A percentile compares a stretch with the other conserved stretches of the same genome.
Conservation (phyloP, 1,140 invertebrate species). For the Pseudomyrmex concolor region DNA sequence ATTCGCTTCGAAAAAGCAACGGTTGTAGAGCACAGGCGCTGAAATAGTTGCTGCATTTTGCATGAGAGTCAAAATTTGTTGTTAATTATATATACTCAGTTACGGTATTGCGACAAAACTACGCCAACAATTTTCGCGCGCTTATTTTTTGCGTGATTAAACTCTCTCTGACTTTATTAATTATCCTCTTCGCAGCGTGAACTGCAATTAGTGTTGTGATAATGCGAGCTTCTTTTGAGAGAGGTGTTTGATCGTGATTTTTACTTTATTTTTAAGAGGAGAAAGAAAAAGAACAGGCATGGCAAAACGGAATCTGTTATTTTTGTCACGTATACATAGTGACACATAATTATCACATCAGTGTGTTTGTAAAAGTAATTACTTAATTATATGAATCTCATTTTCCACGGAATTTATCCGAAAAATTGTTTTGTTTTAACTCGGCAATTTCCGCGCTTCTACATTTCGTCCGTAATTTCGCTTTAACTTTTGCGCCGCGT, state of each 20-base stretch:
- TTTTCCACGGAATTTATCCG: not conserved
- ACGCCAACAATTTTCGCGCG: slow-evolving; percentile 17
- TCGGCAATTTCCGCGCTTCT: not conserved
- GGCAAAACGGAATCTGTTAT: no score
- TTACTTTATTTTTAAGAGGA: no score
- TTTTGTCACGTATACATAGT: no score
- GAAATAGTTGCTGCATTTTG: slow-evolving; percentile 14
- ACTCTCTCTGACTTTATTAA: slow-evolving; percentile 3
- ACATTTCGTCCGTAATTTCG: not conserved
- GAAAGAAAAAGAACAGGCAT: no score
- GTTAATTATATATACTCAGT: slow-evolving; percentile 13
- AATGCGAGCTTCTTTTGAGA: not conserved
- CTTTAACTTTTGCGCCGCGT: not conserved
- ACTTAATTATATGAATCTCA: not conserved
- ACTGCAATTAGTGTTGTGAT: not conserved
- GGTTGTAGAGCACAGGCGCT: no score
- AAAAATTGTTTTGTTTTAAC: not conserved
- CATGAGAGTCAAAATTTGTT: not conserved
- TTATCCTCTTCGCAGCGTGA: not conserved
- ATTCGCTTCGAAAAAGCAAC: no score
- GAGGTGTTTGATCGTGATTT: no score
- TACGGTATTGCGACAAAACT: slow-evolving; percentile 23
- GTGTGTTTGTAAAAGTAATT: not conserved
- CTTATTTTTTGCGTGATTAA: slow-evolving; percentile 28
- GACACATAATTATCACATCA: not conserved